phyloP scores from a whole-genome alignment of 2,113 vertebrate species.

The Hypocryptadius cinnamomeus region DNA sequence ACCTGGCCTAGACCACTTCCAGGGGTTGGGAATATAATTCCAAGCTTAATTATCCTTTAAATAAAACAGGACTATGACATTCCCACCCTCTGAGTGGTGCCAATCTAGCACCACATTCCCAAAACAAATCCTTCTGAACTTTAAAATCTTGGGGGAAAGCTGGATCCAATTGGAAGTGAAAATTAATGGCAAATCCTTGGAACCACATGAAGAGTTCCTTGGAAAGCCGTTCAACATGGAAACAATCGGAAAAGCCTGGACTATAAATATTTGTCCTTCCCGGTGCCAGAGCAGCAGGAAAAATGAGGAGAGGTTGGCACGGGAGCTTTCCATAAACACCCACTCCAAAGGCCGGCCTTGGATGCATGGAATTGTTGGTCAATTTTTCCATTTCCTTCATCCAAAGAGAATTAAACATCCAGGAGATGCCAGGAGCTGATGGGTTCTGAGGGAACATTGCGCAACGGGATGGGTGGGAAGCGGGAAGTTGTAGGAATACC shows the following conservation, averaged over 20 bases:
- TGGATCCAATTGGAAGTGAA: constrained; percentile 67
- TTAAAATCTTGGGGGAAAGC: constrained; percentile 19
- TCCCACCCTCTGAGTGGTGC: background rate
- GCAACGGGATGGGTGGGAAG: background rate
- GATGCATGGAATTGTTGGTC: constrained; percentile 72
- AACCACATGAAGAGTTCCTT: constrained; percentile 67
- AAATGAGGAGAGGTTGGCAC: constrained; percentile 71
- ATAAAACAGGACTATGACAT: background rate
- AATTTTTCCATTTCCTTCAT: constrained; percentile 72
- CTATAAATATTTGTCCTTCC: constrained; percentile 77
- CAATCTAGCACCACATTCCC: background rate
- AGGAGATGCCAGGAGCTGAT: constrained; percentile 55
- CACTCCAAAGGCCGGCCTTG: constrained; percentile 56
- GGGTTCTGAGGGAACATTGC: constrained; percentile 19
- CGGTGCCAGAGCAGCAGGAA: constrained; percentile 69
- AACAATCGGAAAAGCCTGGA: constrained; percentile 64
- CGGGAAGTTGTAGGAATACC: background rate
- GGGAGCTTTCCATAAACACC: constrained; percentile 74
- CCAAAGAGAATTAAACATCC: constrained; percentile 63
- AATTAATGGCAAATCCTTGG: constrained; percentile 70
- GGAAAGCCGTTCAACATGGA: constrained; percentile 59
- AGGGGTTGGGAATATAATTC: background rate
- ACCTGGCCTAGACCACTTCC: background rate
- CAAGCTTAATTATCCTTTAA: constrained; percentile 1
- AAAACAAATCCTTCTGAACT: constrained; percentile 35